phyloP scores from a whole-genome alignment of 1,140 invertebrate species.

The Rhopalosiphum padi region DNA sequence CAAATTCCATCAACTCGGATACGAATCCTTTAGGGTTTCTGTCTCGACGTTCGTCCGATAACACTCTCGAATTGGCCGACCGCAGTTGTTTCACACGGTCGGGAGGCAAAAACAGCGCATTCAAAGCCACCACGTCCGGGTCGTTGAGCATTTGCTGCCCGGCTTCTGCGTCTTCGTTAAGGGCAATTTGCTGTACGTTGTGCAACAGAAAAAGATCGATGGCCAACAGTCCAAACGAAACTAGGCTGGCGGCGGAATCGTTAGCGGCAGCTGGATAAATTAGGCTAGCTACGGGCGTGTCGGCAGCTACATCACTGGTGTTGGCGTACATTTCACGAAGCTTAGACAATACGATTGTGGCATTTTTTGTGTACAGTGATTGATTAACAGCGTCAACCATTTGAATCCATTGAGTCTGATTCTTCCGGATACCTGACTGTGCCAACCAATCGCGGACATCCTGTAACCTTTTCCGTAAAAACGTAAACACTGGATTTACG shows the following conservation, averaged over 20 bases:
- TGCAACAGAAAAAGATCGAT: constrained; percentile 69
- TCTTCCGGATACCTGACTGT: constrained; percentile 60
- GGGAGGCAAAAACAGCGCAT: constrained; percentile 67
- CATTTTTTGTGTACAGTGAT: constrained; percentile 65
- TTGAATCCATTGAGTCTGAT: constrained; percentile 60
- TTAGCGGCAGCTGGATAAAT: constrained; percentile 61
- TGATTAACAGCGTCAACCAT: constrained; percentile 64
- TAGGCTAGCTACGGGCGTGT: constrained; percentile 63
- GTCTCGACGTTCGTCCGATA: constrained; percentile 57
- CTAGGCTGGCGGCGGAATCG: constrained; percentile 60
- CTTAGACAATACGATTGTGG: constrained; percentile 65
- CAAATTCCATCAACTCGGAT: constrained; percentile 66
- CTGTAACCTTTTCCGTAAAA: constrained; percentile 64
- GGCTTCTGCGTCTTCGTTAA: constrained; percentile 66
- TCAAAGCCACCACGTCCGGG: constrained; percentile 68
- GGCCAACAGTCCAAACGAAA: constrained; percentile 69
- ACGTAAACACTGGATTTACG: constrained; percentile 58
- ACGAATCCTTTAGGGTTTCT: constrained; percentile 62
- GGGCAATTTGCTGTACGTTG: constrained; percentile 69
- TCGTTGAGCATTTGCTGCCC: constrained; percentile 66
- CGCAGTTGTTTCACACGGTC: constrained; percentile 63
- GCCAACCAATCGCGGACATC: constrained; percentile 67
- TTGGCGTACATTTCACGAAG: constrained; percentile 66
- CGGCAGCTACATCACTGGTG: constrained; percentile 58
- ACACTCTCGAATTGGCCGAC: constrained; percentile 58